Percentiles rank a stretch among this genome's conserved stretches.
Evolutionary conservation across 2,113 vertebrate genomes (phyloP).

Genomic region (Strix uralensis): DNA sequence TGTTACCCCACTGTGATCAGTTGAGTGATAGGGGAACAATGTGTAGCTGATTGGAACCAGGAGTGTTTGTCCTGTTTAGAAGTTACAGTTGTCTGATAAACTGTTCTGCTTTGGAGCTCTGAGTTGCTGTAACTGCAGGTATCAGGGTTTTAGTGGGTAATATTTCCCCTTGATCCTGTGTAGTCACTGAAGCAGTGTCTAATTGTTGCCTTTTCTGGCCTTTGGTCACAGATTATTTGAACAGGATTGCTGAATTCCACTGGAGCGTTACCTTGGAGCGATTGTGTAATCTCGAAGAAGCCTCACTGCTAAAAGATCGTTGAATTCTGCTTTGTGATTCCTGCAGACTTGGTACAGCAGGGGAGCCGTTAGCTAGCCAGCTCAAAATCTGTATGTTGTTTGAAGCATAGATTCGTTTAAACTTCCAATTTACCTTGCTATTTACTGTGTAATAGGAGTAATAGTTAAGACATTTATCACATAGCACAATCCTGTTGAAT

Average conservation of each 20-base stretch:
- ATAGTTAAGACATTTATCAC: background rate
- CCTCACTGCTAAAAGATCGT: background rate
- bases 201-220: background rate
- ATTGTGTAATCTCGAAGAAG: background rate
- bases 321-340: background rate
- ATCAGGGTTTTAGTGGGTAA: fast-evolving
- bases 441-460: background rate
- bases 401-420: background rate
- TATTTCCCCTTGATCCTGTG: background rate
- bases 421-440: background rate
- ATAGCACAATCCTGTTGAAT: background rate
- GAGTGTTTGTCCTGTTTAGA: background rate
- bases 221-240: background rate
- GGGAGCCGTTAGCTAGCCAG: background rate
- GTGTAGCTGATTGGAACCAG: background rate
- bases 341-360: background rate
- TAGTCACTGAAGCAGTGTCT: background rate
- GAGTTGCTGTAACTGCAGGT: background rate
- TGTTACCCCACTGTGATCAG: background rate
- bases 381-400: background rate
- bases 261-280: background rate
- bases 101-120: background rate
- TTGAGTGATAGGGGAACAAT: fast-evolving
- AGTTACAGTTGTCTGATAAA: background rate
- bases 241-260: background rate